Evolutionary conservation across 2,113 vertebrate genomes (phyloP).

Genomic region (Carassius gibelio): DNA sequence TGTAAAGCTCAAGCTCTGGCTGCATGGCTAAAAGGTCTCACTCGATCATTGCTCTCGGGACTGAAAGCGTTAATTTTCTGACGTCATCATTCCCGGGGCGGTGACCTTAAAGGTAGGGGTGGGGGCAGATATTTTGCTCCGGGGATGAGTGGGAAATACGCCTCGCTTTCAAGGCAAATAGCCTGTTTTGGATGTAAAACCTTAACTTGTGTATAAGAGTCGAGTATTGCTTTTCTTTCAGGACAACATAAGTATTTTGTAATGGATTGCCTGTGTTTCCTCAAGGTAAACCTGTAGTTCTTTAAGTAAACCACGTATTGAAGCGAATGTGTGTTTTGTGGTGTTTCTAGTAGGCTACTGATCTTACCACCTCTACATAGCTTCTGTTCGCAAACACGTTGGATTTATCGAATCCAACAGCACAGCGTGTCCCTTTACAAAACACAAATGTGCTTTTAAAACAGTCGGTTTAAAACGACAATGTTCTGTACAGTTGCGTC

Average conservation of each 20-base stretch:
- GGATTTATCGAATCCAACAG: neutral
- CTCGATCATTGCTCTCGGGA: constrained; percentile 38
- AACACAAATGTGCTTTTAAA: neutral
- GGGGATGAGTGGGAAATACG: constrained; percentile 63
- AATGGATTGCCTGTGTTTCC: constrained; percentile 54
- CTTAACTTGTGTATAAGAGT: constrained; percentile 24
- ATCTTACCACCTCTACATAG: constrained; percentile 27
- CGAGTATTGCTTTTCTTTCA: constrained; percentile 47
- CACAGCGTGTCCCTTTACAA: neutral
- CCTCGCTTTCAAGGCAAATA: constrained; percentile 59
- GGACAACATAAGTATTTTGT: constrained; percentile 50
- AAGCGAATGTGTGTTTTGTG: constrained; percentile 59
- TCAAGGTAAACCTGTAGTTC: constrained; percentile 59
- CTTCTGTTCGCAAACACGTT: constrained; percentile 42
- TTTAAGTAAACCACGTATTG: constrained; percentile 58
- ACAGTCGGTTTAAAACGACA: neutral
- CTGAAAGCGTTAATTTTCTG: constrained; percentile 74
- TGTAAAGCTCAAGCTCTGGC: neutral
- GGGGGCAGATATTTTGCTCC: constrained; percentile 59
- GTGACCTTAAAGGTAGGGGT: constrained; percentile 68
- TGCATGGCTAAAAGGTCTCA: neutral
- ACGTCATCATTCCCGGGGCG: constrained; percentile 73
- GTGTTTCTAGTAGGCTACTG: constrained; percentile 39
- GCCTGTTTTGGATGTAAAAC: constrained; percentile 59
- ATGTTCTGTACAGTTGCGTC: neutral